Conservation (phyloP, 2,113 vertebrate genomes). For the Caloenas nicobarica region DNA sequence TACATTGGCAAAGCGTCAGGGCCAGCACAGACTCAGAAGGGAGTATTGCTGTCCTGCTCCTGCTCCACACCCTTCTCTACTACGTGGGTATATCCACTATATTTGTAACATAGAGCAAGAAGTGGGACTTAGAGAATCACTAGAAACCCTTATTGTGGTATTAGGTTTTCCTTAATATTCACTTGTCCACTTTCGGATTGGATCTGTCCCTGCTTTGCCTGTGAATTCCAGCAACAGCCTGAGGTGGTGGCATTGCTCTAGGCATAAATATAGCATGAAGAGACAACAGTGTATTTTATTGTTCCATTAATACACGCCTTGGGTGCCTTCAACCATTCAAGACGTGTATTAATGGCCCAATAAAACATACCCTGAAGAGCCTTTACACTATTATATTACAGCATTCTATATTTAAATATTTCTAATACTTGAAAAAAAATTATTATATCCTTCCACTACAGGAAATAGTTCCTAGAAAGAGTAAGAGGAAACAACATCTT, state of each 20-base stretch:
- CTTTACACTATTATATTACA: slow-evolving; percentile 62
- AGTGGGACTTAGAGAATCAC: neutral
- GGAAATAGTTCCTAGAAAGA: slow-evolving; percentile 55
- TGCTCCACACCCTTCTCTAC: neutral
- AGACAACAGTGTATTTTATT: slow-evolving; percentile 75
- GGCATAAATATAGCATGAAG: slow-evolving; percentile 71
- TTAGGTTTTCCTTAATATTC: slow-evolving; percentile 31
- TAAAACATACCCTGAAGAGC: slow-evolving; percentile 70
- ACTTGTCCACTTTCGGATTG: slow-evolving; percentile 44
- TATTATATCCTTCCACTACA: slow-evolving; percentile 61
- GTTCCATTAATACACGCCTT: slow-evolving; percentile 71
- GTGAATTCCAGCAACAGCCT: slow-evolving; percentile 53
- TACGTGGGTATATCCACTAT: neutral
- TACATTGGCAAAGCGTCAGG: neutral
- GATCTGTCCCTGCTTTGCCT: slow-evolving; percentile 44
- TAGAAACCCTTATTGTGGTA: neutral
- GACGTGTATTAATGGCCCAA: slow-evolving; percentile 70
- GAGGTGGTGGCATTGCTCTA: slow-evolving; percentile 51
- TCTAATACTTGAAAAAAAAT: slow-evolving; percentile 37
- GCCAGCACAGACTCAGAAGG: neutral
- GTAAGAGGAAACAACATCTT: neutral
- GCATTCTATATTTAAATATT: slow-evolving; percentile 69
- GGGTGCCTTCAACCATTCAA: slow-evolving; percentile 71
- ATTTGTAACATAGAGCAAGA: neutral
- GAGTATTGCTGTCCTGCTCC: neutral